These are phyloP conservation scores for Geotrypetes seraphini DNA, from an alignment of 2,797 vertebrate species.

Conservation along the genomic window DNA sequence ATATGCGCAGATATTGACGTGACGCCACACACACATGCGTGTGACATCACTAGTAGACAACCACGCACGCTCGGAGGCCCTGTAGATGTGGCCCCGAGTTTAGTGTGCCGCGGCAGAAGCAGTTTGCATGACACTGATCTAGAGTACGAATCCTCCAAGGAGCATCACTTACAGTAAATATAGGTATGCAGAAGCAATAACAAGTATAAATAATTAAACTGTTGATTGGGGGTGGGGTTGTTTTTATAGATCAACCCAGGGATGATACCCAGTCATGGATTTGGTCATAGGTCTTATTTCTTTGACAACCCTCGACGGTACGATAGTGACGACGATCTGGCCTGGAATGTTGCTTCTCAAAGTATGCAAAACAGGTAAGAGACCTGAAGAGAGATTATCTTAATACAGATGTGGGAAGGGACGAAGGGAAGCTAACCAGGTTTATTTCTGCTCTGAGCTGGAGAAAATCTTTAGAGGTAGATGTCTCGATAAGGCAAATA, in stretches of 20 bases:
- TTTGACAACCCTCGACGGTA: constrained; percentile 93
- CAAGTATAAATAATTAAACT: no score
- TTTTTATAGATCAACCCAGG: constrained; percentile 50
- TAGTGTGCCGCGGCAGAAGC: no score
- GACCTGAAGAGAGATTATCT: accelerated
- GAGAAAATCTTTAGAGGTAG: neutral
- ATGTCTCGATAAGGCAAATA: neutral
- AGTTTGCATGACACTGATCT: no score
- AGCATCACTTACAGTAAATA: no score
- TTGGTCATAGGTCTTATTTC: constrained; percentile 84
- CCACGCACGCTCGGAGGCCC: no score
- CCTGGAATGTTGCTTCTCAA: constrained; percentile 84
- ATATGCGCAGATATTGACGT: no score
- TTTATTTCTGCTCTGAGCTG: neutral
- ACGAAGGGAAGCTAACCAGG: neutral
- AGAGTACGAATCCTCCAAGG: no score
- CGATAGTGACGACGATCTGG: constrained; percentile 87
- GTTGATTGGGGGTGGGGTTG: no score
- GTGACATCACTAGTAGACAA: no score
- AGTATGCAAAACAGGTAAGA: constrained; percentile 78
- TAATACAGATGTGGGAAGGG: neutral
- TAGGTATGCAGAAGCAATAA: no score
- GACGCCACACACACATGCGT: no score
- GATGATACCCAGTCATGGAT: constrained; percentile 73
- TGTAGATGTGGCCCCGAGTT: no score